Evolutionary conservation across 2,797 vertebrate genomes (phyloP).

Genomic region (Bufotes viridis): DNA sequence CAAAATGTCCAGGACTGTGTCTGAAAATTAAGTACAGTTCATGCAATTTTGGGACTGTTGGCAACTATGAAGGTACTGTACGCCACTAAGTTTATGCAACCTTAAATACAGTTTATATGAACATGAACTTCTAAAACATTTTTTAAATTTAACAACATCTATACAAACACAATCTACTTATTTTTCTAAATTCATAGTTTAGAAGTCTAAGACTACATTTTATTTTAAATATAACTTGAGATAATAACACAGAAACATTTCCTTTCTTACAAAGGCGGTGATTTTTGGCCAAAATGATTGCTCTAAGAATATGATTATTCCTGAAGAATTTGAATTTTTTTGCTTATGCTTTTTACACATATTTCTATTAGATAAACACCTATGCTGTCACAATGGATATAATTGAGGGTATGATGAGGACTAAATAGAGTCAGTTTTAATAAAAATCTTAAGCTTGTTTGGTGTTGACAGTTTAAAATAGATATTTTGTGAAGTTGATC

Average conservation of each 20-base stretch:
- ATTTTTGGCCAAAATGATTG: no score
- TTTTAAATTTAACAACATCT: neutral
- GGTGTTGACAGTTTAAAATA: slow-evolving; percentile 16
- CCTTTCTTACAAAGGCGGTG: neutral
- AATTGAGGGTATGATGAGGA: slow-evolving; percentile 54
- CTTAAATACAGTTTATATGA: no score
- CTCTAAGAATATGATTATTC: neutral
- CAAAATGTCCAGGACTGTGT: no score
- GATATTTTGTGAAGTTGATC: no score
- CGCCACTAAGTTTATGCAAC: no score
- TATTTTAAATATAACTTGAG: neutral
- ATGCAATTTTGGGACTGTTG: no score
- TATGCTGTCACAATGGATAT: slow-evolving; percentile 55
- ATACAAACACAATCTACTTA: neutral
- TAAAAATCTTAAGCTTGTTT: slow-evolving; percentile 50
- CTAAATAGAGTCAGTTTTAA: slow-evolving; percentile 48
- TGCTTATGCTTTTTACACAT: slow-evolving; percentile 50
- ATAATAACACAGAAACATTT: neutral
- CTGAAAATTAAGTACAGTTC: no score
- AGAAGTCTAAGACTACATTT: neutral
- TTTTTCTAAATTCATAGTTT: neutral
- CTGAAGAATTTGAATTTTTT: slow-evolving; percentile 46
- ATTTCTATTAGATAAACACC: slow-evolving; percentile 1
- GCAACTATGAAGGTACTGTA: no score
- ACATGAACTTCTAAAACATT: no score